Evolutionary conservation across 2,113 vertebrate species (phyloP).

Genomic region (Hystrix cristata): DNA sequence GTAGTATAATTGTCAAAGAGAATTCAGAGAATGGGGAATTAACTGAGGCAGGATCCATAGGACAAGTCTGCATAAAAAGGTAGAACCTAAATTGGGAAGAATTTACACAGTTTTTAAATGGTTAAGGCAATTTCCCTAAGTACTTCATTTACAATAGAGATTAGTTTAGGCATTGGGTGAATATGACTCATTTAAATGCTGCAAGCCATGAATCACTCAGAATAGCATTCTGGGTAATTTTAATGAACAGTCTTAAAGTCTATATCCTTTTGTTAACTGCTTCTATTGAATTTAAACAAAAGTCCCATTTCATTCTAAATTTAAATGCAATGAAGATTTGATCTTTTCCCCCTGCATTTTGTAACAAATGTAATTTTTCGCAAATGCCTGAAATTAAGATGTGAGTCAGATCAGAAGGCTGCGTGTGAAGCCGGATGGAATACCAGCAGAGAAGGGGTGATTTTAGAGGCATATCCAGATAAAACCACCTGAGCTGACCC

Average conservation of each 20-base stretch:
- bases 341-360: constrained; percentile 75
- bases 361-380: constrained; percentile 65
- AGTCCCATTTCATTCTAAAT: constrained; percentile 72
- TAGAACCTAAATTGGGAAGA: background rate
- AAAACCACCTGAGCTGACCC: background rate
- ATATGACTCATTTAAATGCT: constrained; percentile 54
- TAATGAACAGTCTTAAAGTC: constrained; percentile 64
- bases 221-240: constrained; percentile 70
- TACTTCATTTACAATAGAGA: constrained; percentile 47
- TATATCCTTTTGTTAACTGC: constrained; percentile 72
- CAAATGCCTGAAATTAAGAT: constrained; percentile 68
- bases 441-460: background rate
- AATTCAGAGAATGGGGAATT: constrained; percentile 10
- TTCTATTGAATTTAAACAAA: constrained; percentile 78
- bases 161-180: background rate
- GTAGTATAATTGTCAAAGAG: background rate
- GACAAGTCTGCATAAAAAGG: background rate
- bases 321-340: constrained; percentile 71
- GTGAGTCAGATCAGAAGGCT: constrained; percentile 59
- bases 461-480: background rate
- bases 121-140: constrained; percentile 50
- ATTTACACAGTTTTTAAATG: background rate
- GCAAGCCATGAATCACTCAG: constrained; percentile 52
- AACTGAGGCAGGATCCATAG: background rate
- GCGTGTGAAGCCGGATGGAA: background rate